A percentile compares a stretch with the other conserved stretches of the same genome.
These are phyloP conservation scores for Cynocephalus volans DNA, from an alignment of 2,113 vertebrate genomes.

Conservation along the genomic window DNA sequence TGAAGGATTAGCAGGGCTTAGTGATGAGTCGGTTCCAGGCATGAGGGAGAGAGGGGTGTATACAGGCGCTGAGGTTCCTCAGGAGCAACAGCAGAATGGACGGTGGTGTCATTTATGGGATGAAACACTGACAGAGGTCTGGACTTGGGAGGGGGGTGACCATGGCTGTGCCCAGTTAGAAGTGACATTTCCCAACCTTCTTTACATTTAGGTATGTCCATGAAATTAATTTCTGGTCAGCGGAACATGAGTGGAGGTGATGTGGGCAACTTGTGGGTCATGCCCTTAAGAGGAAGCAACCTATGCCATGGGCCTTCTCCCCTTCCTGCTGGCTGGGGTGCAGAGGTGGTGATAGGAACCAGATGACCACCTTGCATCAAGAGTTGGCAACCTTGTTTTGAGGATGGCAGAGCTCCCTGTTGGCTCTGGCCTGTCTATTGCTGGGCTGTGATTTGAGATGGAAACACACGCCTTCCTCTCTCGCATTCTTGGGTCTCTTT, in stretches of 20 bases:
- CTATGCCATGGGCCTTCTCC: not conserved
- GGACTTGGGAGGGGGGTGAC: not conserved
- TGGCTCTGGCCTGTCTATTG: not conserved
- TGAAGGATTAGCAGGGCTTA: not conserved
- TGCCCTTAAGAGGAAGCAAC: not conserved
- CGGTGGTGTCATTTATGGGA: accelerated
- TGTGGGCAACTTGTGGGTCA: not conserved
- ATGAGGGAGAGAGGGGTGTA: not conserved
- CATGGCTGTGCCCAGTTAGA: not conserved
- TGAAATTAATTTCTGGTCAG: not conserved
- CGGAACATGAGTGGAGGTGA: not conserved
- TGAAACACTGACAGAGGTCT: not conserved
- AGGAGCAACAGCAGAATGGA: not conserved
- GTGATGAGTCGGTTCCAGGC: not conserved
- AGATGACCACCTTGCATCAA: not conserved
- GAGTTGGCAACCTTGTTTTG: not conserved
- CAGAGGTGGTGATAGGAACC: not conserved
- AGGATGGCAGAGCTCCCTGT: not conserved
- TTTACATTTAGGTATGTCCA: not conserved
- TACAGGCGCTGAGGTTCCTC: not conserved
- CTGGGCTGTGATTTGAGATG: not conserved
- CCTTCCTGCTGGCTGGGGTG: not conserved
- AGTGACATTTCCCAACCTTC: not conserved
- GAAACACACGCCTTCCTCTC: not conserved
- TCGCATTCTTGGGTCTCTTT: not conserved